Conservation (phyloP, 1,140 invertebrate species). For the Aricia agestis region DNA sequence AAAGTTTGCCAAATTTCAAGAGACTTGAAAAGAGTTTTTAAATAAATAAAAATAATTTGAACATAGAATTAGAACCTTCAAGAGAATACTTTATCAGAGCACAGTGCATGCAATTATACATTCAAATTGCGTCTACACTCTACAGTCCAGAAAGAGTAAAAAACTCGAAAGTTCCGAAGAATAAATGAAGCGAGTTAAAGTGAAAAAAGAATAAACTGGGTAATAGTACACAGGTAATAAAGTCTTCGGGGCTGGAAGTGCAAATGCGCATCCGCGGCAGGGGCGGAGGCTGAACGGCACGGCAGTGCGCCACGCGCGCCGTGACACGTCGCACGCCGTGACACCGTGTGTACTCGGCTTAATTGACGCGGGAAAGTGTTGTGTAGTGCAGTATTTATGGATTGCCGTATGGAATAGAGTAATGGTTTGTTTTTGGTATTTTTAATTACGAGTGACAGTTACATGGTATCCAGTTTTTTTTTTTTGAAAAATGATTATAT, state of each 20-base stretch:
- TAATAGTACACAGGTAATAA: conserved; percentile 40
- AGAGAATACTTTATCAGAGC: background rate
- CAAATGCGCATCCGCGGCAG: conserved; percentile 61
- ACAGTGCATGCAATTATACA: background rate
- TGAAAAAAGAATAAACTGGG: conserved; percentile 35
- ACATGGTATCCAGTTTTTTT: background rate
- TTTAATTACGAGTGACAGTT: background rate
- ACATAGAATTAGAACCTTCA: background rate
- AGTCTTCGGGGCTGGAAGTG: conserved; percentile 50
- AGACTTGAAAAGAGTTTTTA: too few relatives aligned
- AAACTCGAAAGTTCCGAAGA: conserved; percentile 10
- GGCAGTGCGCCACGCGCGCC: conserved; percentile 64
- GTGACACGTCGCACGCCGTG: conserved; percentile 30
- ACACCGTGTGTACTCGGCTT: background rate
- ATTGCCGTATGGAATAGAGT: conserved; percentile 7
- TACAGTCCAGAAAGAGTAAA: background rate
- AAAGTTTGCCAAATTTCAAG: background rate
- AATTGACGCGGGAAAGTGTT: conserved; percentile 18
- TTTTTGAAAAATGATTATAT: too few relatives aligned
- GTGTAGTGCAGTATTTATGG: conserved; percentile 7
- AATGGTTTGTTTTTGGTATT: background rate
- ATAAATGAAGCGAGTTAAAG: conserved; percentile 12
- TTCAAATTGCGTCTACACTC: background rate
- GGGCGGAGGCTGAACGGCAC: conserved; percentile 58
- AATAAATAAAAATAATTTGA: background rate